phyloP scores from a whole-genome alignment of 2,113 vertebrate species.

The Lonchura striata region DNA sequence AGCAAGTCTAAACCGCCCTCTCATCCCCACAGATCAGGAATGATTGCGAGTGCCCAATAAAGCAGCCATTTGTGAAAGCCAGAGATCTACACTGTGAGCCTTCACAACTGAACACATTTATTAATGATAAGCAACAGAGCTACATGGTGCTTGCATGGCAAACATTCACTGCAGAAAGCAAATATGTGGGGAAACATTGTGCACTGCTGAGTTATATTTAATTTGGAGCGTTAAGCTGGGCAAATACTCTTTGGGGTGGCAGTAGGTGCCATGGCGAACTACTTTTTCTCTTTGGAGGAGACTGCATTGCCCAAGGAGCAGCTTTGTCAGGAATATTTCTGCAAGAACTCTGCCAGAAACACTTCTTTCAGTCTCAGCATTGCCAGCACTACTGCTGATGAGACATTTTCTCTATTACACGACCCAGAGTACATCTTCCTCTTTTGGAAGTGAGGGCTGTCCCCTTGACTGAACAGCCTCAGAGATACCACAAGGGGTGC shows the following conservation, averaged over 20 bases:
- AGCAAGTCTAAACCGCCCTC: accelerated
- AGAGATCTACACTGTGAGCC: neutral
- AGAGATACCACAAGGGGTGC: neutral
- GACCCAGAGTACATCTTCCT: neutral
- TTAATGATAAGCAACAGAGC: neutral
- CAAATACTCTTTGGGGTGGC: neutral
- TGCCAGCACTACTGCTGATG: neutral
- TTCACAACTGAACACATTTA: neutral
- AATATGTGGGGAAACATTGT: neutral
- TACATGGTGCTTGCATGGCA: neutral
- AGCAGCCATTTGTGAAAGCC: neutral
- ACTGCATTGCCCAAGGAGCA: neutral
- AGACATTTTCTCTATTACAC: neutral
- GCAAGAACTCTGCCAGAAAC: neutral
- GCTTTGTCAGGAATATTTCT: neutral
- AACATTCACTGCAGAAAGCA: neutral
- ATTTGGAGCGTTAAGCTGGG: neutral
- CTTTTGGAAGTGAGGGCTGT: neutral
- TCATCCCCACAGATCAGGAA: neutral
- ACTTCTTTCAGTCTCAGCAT: neutral
- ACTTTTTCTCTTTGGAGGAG: neutral
- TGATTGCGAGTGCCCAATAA: accelerated
- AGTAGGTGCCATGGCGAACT: neutral
- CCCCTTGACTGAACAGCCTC: neutral
- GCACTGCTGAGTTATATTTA: neutral